Percentiles rank a stretch among this genome's conserved stretches.
Evolutionary conservation across 2,113 vertebrate species (phyloP).

Genomic region (Mastomys natalensis): DNA sequence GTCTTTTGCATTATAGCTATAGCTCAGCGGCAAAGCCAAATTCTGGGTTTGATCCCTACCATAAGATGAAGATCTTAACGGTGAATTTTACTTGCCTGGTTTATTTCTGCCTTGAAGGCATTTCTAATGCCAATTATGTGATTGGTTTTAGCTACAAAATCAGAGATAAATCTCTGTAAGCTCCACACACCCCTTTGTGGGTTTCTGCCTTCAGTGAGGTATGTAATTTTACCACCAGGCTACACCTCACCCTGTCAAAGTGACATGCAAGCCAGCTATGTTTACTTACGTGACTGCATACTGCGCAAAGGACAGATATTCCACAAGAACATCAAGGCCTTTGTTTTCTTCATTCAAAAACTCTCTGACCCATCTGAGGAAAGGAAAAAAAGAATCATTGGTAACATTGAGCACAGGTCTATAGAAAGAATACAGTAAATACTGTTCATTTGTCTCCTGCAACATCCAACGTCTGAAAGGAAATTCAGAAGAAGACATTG

Average conservation of each 20-base stretch:
- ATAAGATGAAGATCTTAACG: background rate
- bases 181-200: background rate
- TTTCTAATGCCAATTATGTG: constrained; percentile 50
- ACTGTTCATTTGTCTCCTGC: background rate
- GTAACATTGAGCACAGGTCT: background rate
- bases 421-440: background rate
- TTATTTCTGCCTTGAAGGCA: constrained; percentile 43
- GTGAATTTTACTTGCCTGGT: constrained; percentile 19
- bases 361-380: constrained; percentile 96
- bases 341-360: constrained; percentile 99
- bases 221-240: background rate
- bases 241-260: constrained; percentile 23
- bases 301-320: constrained; percentile 98
- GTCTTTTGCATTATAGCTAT: background rate
- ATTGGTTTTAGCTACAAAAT: background rate
- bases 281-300: constrained; percentile 98
- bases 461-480: background rate
- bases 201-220: background rate
- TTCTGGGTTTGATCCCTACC: background rate
- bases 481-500: background rate
- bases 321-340: constrained; percentile 97
- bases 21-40: background rate
- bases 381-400: constrained; percentile 44
- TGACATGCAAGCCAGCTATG: background rate
- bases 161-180: background rate